Percentiles rank a stretch among this genome's conserved stretches.
These are phyloP conservation scores for Papilio machaon DNA, from an alignment of 1,140 invertebrate genomes.

Conservation along the genomic window DNA sequence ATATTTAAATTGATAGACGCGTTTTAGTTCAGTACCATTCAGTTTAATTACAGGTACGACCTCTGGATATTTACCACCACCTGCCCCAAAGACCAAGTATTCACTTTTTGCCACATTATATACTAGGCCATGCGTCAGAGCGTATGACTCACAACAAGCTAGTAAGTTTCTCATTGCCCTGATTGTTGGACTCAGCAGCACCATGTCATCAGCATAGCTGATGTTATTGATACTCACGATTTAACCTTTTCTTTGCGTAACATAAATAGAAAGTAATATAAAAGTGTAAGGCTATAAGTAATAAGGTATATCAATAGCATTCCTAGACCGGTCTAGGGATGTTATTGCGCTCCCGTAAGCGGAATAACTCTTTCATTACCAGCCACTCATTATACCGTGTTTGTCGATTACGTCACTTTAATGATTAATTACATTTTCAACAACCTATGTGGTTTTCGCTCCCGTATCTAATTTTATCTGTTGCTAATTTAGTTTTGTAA, in stretches of 20 bases:
- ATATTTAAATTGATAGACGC: too few species aligned
- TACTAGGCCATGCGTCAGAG: too few species aligned
- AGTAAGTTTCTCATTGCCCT: too few species aligned
- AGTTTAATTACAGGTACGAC: too few species aligned
- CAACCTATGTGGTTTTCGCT: neutral
- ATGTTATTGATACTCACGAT: too few species aligned
- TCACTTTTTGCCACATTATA: too few species aligned
- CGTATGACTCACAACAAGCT: too few species aligned
- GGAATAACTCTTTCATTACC: constrained; percentile 7
- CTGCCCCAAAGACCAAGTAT: too few species aligned
- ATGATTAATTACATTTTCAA: constrained; percentile 26
- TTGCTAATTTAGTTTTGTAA: neutral
- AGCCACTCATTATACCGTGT: neutral
- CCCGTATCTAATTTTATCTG: constrained; percentile 9
- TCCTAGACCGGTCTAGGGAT: neutral
- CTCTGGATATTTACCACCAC: too few species aligned
- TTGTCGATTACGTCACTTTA: neutral
- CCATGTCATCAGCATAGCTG: too few species aligned
- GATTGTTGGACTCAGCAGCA: too few species aligned
- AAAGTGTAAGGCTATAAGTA: neutral
- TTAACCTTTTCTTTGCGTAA: neutral
- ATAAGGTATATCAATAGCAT: neutral
- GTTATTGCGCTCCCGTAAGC: constrained; percentile 3
- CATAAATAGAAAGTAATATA: neutral
- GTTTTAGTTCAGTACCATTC: too few species aligned